A percentile compares a stretch with the other conserved stretches of the same genome.
These are phyloP conservation scores for Hemiprocne comata DNA, from an alignment of 2,113 vertebrate species.

Conservation along the genomic window DNA sequence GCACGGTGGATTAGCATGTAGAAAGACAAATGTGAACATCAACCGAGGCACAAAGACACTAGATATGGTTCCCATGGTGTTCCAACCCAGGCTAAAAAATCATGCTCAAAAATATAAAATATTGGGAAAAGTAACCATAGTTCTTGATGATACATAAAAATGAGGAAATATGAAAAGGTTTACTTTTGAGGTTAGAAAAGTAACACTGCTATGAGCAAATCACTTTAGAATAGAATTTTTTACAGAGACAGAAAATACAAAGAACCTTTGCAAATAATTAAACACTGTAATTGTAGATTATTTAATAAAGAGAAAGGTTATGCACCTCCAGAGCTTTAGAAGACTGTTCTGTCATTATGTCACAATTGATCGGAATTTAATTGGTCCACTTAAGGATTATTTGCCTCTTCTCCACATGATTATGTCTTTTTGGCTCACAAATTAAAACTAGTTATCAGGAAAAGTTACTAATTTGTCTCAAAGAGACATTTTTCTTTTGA, in stretches of 20 bases:
- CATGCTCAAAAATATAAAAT: not conserved
- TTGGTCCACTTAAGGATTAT: conserved; percentile 56
- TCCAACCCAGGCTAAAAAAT: not conserved
- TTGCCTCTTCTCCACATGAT: conserved; percentile 48
- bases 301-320: conserved; percentile 56
- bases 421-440: conserved; percentile 40
- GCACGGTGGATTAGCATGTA: not conserved
- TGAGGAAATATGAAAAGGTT: not conserved
- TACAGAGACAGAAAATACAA: not conserved
- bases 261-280: conserved; percentile 21
- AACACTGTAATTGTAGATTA: not conserved
- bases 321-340: conserved; percentile 31
- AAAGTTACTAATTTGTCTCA: conserved; percentile 49
- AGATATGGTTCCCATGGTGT: not conserved
- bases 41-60: not conserved
- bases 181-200: not conserved
- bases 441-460: conserved; percentile 22
- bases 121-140: not conserved
- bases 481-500: conserved; percentile 15
- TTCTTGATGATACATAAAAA: not conserved
- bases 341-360: conserved; percentile 19
- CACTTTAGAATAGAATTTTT: not conserved
- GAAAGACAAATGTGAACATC: not conserved
- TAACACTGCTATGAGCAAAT: not conserved
- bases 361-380: conserved; percentile 60